Evolutionary conservation across 1,140 invertebrate species (phyloP).

Genomic region (Lucilia cuprina): DNA sequence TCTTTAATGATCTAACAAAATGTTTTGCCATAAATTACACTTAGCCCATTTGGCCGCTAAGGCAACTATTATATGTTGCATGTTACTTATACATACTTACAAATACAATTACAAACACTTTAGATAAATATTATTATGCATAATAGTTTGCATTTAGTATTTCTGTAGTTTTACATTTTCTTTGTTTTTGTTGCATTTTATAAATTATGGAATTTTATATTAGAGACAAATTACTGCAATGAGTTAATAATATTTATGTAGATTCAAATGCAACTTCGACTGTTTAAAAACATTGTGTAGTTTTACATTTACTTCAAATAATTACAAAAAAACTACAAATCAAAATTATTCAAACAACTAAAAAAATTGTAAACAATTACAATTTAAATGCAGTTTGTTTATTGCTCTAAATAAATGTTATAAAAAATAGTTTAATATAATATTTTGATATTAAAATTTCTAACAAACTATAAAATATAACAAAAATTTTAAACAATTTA

Average conservation of each 20-base stretch:
- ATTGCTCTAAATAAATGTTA: no score
- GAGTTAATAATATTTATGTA: background rate
- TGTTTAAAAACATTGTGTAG: no score
- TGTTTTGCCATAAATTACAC: no score
- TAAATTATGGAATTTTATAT: background rate
- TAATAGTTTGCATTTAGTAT: background rate
- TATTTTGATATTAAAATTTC: no score
- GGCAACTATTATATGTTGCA: background rate
- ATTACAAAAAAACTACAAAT: background rate
- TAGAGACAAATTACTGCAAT: background rate
- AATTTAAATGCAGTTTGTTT: background rate
- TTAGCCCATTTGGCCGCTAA: no score
- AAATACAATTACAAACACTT: background rate
- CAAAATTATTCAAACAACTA: background rate
- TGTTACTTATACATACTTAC: background rate
- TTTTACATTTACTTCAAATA: background rate
- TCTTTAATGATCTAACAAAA: no score
- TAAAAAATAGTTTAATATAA: no score
- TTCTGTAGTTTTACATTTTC: no score
- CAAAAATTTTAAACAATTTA: no score
- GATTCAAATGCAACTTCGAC: background rate
- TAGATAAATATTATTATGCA: background rate
- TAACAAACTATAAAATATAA: no score
- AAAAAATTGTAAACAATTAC: background rate
- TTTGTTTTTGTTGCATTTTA: background rate